Evolutionary conservation across 1,140 invertebrate genomes (phyloP), one percentile per base, ranked within the genome.

Genomic region (Drosophila lini): DNA sequence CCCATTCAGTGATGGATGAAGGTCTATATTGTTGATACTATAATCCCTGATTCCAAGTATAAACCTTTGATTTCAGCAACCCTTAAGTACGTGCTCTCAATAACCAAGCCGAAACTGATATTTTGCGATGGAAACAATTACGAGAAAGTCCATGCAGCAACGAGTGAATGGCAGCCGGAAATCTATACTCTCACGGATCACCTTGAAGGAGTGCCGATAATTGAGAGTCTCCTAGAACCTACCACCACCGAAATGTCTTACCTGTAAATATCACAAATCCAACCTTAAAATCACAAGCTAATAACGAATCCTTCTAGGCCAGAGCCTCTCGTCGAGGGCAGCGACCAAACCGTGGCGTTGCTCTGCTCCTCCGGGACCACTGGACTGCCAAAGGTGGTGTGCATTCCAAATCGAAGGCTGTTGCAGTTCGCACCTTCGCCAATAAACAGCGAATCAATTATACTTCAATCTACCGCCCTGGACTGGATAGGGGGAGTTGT

Each of bases 311-410:
- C n/a, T 40, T 50, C 1, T 19, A 90, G 84, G 16, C 79, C 84
- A 4, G 74, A 80, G 15, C 34, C 53, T 7, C 38, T 90, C 1
- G 67, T 53, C 10, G 40, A 25, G 4, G 85, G 82, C 0, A 65
- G 58, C 1, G 81, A 86, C 16, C 81, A 90, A 68, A 86, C 83
- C 5, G 71, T 83, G 16, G 70, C 83, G 2, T 91, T 94, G 52
- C 57, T 93, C 0, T 93, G 82, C 48, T 94, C 96, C 0, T 96
- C 95, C 58, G 96, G 96, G 10, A 97, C 96, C 6, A 97, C 96
- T 34, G 96, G 96, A 61, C 84, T 95, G 9, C 47, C 28, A 11
- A 50, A 32, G n/a, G 47, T 50, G 28, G 47, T 50, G 3, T 16
- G 9, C 28, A 32, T 50, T 11, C 2, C 9, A 5, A 50, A 50